phyloP scores from a whole-genome alignment of 2,888 invertebrate genomes.

The Mesorhabditis belari region DNA sequence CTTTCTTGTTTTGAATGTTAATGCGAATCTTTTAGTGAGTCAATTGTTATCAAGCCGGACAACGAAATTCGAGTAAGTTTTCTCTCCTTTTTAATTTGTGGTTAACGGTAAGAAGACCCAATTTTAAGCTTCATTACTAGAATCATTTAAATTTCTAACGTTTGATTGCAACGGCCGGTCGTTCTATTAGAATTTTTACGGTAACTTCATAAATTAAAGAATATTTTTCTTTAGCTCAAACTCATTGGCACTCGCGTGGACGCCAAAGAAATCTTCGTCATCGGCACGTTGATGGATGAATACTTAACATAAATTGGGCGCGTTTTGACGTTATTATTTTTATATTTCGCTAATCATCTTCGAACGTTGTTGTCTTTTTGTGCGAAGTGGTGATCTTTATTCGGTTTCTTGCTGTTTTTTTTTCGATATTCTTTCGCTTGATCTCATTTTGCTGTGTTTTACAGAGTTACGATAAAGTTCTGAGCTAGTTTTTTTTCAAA shows the following conservation, averaged over 20 bases:
- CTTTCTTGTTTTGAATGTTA: no score
- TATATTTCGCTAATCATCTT: not conserved
- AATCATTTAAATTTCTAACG: not conserved
- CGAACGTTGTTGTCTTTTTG: not conserved
- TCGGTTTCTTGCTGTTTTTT: not conserved
- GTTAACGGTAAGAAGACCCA: not conserved
- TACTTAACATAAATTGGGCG: no score
- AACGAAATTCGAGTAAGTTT: constrained; percentile 35
- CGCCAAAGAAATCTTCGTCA: constrained; percentile 98
- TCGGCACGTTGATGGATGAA: constrained; percentile 98
- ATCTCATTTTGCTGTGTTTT: no score
- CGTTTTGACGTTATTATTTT: not conserved
- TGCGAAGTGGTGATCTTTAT: not conserved
- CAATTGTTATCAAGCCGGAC: constrained; percentile 45
- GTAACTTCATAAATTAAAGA: not conserved
- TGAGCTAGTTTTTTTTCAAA: no score
- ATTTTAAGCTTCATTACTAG: not conserved
- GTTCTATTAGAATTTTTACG: not conserved
- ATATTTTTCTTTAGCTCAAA: constrained; percentile 66
- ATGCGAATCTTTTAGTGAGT: no score
- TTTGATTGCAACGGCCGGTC: not conserved
- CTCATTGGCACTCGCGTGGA: constrained; percentile 98
- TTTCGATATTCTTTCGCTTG: not conserved
- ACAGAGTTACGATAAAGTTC: no score
- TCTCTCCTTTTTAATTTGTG: not conserved